phyloP scores from a whole-genome alignment of 2,113 vertebrate species.

The Chaenogobius annularis region DNA sequence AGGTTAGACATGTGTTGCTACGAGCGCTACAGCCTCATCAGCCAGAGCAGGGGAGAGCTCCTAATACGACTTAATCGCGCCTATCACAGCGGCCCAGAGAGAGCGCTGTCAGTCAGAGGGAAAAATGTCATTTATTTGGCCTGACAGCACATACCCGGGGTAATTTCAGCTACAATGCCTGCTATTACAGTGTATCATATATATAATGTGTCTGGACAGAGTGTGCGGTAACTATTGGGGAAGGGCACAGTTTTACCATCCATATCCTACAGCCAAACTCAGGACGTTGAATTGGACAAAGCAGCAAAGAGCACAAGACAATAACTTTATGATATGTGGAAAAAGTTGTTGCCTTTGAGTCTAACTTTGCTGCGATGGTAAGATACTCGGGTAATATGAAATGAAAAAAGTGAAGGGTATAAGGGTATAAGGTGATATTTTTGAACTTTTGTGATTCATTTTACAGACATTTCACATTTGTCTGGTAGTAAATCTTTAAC shows the following conservation, averaged over 20 bases:
- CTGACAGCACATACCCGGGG: background rate
- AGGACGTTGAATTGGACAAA: background rate
- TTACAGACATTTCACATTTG: too few species aligned
- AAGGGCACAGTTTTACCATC: background rate
- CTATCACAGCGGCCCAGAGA: conserved; percentile 25
- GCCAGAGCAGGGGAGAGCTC: conserved; percentile 20
- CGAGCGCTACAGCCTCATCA: conserved; percentile 41
- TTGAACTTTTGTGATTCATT: too few species aligned
- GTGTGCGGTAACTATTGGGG: background rate
- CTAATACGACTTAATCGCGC: conserved; percentile 48
- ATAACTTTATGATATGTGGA: too few species aligned
- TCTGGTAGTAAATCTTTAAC: too few species aligned
- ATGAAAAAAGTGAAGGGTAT: too few species aligned
- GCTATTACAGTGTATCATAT: conserved; percentile 2
- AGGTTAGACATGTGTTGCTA: conserved; percentile 35
- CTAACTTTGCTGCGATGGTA: background rate
- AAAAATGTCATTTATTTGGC: conserved; percentile 24
- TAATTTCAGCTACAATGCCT: conserved; percentile 8
- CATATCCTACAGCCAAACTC: background rate
- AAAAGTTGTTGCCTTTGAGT: background rate
- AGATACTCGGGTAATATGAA: too few species aligned
- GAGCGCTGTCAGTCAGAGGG: conserved; percentile 61
- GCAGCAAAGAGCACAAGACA: too few species aligned
- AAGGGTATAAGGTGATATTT: too few species aligned
- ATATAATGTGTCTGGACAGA: conserved; percentile 1